These are phyloP conservation scores for Garrulus glandarius DNA, from an alignment of 2,797 vertebrate species.

Conservation along the genomic window DNA sequence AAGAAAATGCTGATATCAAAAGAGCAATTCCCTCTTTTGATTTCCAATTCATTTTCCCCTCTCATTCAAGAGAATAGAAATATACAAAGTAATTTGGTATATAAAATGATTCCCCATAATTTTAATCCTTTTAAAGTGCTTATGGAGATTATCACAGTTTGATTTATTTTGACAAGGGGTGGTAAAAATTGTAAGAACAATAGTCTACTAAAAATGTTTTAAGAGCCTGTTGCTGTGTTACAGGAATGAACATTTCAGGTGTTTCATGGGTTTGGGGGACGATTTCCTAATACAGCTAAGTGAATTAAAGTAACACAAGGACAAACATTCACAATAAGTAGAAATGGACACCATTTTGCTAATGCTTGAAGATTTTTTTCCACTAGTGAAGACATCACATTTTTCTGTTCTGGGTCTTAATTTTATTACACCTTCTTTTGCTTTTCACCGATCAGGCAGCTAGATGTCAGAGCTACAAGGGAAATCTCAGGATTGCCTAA, in stretches of 20 bases:
- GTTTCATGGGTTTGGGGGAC: conserved; percentile 32
- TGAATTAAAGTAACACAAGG: conserved; percentile 41
- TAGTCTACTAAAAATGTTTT: conserved; percentile 66
- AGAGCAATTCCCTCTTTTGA: conserved; percentile 67
- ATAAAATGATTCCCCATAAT: conserved; percentile 66
- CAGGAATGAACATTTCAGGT: conserved; percentile 53
- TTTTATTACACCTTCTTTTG: conserved; percentile 1
- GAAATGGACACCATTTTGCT: conserved; percentile 20
- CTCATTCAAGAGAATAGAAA: conserved; percentile 64
- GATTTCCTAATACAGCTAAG: conserved; percentile 47
- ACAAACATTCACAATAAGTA: neutral
- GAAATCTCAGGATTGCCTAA: neutral
- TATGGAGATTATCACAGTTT: conserved; percentile 62
- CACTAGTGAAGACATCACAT: neutral
- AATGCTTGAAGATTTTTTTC: neutral
- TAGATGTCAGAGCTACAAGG: neutral
- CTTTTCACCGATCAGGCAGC: neutral
- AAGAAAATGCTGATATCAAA: conserved; percentile 67
- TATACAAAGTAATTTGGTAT: conserved; percentile 66
- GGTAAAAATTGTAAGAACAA: conserved; percentile 63
- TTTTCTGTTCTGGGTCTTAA: neutral
- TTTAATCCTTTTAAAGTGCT: conserved; percentile 67
- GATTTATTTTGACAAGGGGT: conserved; percentile 70
- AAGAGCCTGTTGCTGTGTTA: conserved; percentile 59
- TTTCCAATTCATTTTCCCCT: conserved; percentile 65